Base-by-base conservation (phyloP, 2,888 invertebrate genomes). In the Agrotis ipsilon region DNA sequence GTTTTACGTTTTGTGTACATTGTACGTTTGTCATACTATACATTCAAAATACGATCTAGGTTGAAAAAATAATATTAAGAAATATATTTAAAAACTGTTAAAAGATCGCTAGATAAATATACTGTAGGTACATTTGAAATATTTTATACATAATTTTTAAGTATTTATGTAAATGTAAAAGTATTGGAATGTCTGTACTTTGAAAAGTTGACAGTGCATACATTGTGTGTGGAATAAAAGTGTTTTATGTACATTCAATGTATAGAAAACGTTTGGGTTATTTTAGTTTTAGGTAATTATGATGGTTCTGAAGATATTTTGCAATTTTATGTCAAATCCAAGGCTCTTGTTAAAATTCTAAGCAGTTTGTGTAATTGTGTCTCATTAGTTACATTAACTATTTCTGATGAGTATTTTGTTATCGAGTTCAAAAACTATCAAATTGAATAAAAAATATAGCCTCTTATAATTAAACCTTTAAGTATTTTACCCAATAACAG, bases 71-170 rank as follows among this genome's bases (percentile, higher is more conserved):
- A 39, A 61, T 21, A 54, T 39, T 71, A 73, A 78, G 72, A 66
- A 70, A 77, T 75, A 71, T 75, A 73, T 83, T 83, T 69, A 80
- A 83, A 83, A 60, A 75, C 13, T 80, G 75, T 83, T 75, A 68
- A 70, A 39, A 80, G 32, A 67, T 71, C 82, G 83, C 82, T 83
- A 83, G 83, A 61, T 62, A 68, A 80, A 64, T 77, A 69, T 81
- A 81, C 68, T 72, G 66, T 81, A 83, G 69, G 70, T 77, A 74
- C 61, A 78, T 78, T 77, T 62, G 48, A 79, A 77, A 75, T 84
- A 78, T 80, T 82, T 81, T 78, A 76, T 84, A 73, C 84, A 54
- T 83, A 78, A 64, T 58, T 79, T 66, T 68, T 79, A 75, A 78
- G 78, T 75, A 72, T 68, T 69, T 70, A 62, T 55, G 32, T 68